Percentiles rank a stretch among this genome's conserved stretches.
phyloP scores from a whole-genome alignment of 2,888 invertebrate species.

The Heliothis peltigera region DNA sequence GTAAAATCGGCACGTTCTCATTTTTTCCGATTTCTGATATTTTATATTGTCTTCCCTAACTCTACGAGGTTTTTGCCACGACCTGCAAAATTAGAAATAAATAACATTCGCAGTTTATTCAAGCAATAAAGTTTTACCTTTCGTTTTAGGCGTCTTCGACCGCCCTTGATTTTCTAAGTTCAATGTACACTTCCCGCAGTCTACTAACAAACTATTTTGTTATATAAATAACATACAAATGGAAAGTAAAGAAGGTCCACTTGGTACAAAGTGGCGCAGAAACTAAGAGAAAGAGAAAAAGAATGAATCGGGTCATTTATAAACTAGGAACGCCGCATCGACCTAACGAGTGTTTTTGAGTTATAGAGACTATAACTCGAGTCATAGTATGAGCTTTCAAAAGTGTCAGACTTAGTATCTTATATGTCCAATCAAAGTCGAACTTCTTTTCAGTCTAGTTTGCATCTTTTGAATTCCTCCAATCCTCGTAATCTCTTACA shows the following conservation, averaged over 20 bases:
- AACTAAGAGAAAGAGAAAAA: not conserved
- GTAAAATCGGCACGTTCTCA: not conserved
- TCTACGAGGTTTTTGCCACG: not conserved
- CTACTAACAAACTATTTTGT: conserved; percentile 11
- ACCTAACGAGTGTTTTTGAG: too few species aligned
- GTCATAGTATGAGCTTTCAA: too few species aligned
- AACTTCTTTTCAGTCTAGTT: not conserved
- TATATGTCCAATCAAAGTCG: too few species aligned
- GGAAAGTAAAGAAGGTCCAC: not conserved
- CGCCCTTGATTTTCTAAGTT: conserved; percentile 45
- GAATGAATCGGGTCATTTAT: not conserved
- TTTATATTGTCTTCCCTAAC: not conserved
- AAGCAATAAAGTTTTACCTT: conserved; percentile 16
- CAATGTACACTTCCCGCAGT: conserved; percentile 25
- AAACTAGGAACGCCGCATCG: not conserved
- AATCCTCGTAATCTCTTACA: not conserved
- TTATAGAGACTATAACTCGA: too few species aligned
- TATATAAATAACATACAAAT: not conserved
- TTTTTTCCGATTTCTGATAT: conserved; percentile 22
- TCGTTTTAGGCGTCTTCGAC: conserved; percentile 15
- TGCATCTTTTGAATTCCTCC: not conserved
- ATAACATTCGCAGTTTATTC: not conserved
- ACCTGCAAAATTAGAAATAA: not conserved
- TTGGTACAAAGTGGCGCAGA: not conserved
- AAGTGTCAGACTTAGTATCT: too few species aligned